These are phyloP conservation scores for Rhinoderma darwinii DNA, from an alignment of 2,113 vertebrate species.

Conservation along the genomic window DNA sequence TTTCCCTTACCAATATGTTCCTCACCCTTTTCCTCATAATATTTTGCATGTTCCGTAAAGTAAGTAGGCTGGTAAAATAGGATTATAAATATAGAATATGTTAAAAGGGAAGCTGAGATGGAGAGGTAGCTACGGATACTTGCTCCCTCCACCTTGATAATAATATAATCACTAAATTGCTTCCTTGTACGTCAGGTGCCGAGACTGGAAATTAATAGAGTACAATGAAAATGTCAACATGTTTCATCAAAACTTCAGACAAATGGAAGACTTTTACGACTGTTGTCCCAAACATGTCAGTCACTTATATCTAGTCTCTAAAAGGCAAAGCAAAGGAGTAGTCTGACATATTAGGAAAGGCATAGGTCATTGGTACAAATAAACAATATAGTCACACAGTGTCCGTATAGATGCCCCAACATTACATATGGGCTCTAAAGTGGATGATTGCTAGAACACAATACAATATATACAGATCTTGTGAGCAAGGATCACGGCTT, in stretches of 20 bases:
- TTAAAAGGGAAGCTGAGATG: not conserved
- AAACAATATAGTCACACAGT: no score
- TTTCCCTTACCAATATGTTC: not conserved
- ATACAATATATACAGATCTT: not conserved
- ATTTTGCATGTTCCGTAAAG: not conserved
- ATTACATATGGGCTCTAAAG: not conserved
- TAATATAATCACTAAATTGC: slow-evolving; percentile 39
- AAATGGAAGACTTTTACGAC: not conserved
- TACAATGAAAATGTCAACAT: not conserved
- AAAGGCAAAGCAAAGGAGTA: not conserved
- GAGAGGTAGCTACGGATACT: not conserved
- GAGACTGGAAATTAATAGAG: not conserved
- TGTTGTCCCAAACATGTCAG: not conserved
- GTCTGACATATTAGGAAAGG: not conserved
- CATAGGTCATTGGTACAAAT: not conserved
- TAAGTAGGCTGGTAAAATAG: not conserved
- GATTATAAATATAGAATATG: not conserved
- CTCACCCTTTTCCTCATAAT: not conserved
- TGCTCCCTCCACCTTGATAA: slow-evolving; percentile 6
- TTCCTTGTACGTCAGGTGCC: not conserved
- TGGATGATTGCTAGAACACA: not conserved
- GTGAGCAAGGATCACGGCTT: not conserved
- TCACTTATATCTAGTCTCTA: not conserved
- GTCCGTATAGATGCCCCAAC: no score
- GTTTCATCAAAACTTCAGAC: not conserved